Evolutionary conservation across 2,113 vertebrate species (phyloP).

Genomic region (Colius striatus): DNA sequence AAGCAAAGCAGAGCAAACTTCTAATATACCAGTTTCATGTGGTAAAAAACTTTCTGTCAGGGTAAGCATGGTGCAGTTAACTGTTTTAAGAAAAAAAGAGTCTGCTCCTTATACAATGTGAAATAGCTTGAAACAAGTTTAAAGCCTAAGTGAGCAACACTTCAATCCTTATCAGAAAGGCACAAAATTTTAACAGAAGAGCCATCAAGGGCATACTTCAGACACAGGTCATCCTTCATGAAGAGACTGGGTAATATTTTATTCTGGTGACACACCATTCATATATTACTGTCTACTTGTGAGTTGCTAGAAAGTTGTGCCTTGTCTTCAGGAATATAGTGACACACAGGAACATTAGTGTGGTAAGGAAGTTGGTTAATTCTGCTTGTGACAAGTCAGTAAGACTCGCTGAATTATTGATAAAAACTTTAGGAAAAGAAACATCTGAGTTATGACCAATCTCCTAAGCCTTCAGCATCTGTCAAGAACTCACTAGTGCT

Average conservation of each 20-base stretch:
- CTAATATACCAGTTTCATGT: not conserved
- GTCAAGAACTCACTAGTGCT: not conserved
- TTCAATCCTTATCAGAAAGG: not conserved
- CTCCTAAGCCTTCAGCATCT: not conserved
- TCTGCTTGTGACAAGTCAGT: not conserved
- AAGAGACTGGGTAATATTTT: not conserved
- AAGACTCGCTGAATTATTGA: not conserved
- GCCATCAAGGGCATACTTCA: not conserved
- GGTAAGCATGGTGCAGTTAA: not conserved
- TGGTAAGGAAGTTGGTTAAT: not conserved
- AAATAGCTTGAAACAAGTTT: not conserved
- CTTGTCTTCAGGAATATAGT: not conserved
- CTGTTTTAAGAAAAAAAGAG: not conserved
- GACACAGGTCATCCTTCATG: not conserved
- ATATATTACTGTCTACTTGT: not conserved
- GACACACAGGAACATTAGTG: not conserved
- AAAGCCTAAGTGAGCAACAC: not conserved
- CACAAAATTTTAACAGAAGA: not conserved
- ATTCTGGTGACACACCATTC: not conserved
- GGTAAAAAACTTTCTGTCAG: not conserved
- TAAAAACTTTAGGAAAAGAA: not conserved
- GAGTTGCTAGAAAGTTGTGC: not conserved
- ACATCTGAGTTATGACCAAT: not conserved
- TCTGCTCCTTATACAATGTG: not conserved
- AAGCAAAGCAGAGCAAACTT: not conserved